These are phyloP conservation scores for Turritopsis dohrnii DNA, from an alignment of 30 jellyfish, hydroid and myxozoan species.

Conservation along the genomic window DNA sequence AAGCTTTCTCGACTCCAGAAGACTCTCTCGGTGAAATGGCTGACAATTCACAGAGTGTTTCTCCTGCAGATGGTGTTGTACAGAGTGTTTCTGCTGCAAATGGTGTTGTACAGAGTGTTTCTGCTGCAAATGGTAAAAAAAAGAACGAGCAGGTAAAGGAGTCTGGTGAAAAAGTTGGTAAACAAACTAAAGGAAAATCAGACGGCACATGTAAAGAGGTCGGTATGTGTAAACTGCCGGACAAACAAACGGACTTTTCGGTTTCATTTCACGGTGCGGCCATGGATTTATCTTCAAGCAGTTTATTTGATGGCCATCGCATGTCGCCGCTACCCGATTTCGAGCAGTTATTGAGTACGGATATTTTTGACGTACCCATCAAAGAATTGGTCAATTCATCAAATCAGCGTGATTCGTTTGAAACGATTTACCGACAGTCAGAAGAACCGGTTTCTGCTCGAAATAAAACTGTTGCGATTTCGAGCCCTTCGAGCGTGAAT, in stretches of 20 bases:
- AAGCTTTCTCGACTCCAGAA: background rate
- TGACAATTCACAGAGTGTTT: background rate
- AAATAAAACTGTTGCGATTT: background rate
- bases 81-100: background rate
- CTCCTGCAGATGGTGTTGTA: background rate
- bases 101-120: background rate
- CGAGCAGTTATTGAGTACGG: background rate
- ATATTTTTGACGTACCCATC: background rate
- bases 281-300: background rate
- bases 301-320: background rate
- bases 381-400: background rate
- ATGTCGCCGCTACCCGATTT: conserved; percentile 3
- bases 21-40: background rate
- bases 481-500: background rate
- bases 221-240: too few species aligned
- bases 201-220: background rate
- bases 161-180: background rate
- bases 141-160: too few species aligned
- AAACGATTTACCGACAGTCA: background rate
- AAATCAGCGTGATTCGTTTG: background rate
- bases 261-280: too few species aligned
- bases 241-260: too few species aligned
- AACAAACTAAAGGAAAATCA: background rate
- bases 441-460: background rate
- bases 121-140: background rate